Evolutionary conservation across 2,797 vertebrate species (phyloP).

Genomic region (Vespertilio murinus): DNA sequence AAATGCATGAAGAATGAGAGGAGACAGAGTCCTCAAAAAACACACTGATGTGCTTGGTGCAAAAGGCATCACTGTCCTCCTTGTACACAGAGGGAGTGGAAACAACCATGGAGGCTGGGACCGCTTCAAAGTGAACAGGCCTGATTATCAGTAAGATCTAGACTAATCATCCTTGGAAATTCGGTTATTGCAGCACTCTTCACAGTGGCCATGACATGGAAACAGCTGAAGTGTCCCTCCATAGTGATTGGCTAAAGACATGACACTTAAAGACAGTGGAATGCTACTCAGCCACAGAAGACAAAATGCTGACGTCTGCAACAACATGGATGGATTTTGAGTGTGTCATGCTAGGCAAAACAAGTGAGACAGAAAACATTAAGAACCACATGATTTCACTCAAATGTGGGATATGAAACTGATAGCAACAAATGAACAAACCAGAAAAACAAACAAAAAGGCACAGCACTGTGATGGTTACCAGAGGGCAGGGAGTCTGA

Average conservation of each 20-base stretch:
- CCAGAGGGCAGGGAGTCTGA: fast-evolving
- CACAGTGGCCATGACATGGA: background rate
- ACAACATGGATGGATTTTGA: background rate
- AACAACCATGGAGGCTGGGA: background rate
- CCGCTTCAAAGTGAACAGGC: background rate
- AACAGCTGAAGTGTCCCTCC: background rate
- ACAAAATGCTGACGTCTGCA: background rate
- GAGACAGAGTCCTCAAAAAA: background rate
- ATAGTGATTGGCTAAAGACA: background rate
- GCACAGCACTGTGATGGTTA: background rate
- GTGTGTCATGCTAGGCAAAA: background rate
- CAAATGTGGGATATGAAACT: background rate
- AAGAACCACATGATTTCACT: background rate
- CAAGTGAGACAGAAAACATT: background rate
- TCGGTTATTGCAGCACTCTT: background rate
- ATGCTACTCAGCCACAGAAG: background rate
- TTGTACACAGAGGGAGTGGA: background rate
- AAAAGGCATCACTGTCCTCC: background rate
- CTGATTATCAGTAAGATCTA: background rate
- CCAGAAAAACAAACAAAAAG: background rate
- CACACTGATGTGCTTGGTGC: background rate
- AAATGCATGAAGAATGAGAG: background rate
- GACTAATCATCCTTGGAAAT: background rate
- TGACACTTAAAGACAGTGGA: background rate
- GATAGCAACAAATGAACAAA: background rate